These are phyloP conservation scores for Oncorhynchus keta DNA, from an alignment of 2,113 vertebrate species.

Conservation along the genomic window DNA sequence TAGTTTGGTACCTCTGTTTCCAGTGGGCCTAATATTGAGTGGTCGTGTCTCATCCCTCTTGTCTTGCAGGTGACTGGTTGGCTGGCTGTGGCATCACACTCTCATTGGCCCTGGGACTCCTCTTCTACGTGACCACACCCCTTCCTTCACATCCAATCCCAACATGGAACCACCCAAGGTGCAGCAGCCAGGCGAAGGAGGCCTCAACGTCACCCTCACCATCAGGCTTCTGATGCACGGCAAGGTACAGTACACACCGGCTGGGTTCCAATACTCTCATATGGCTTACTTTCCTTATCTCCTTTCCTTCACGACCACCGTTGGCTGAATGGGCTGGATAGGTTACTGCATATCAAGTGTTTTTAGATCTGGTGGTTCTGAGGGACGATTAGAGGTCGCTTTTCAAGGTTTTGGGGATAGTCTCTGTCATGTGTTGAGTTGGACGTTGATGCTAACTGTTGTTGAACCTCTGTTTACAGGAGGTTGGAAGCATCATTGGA, in stretches of 20 bases:
- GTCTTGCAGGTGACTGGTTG: slow-evolving; percentile 75
- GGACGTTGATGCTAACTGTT: slow-evolving; percentile 3
- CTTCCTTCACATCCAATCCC: slow-evolving; percentile 72
- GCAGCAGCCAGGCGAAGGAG: slow-evolving; percentile 86
- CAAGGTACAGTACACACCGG: slow-evolving; percentile 80
- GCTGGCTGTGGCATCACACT: slow-evolving; percentile 74
- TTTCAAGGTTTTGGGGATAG: background rate
- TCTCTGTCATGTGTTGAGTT: background rate
- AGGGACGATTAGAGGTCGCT: background rate
- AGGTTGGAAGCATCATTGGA: slow-evolving; percentile 98
- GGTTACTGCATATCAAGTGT: background rate
- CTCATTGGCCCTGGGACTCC: slow-evolving; percentile 61
- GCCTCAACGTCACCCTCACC: slow-evolving; percentile 96
- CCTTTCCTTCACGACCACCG: background rate
- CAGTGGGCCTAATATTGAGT: background rate
- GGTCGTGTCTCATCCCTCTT: background rate
- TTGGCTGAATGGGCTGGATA: background rate
- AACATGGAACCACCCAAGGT: slow-evolving; percentile 96
- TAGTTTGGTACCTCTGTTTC: slow-evolving; percentile 28
- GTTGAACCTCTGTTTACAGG: slow-evolving; percentile 69
- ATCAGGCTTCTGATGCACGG: slow-evolving; percentile 98
- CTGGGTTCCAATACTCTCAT: background rate
- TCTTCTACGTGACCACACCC: slow-evolving; percentile 54
- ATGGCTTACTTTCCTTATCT: background rate
- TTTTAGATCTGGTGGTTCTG: background rate